Conservation (phyloP, 2,888 invertebrate species). For the Cyclophora punctaria region DNA sequence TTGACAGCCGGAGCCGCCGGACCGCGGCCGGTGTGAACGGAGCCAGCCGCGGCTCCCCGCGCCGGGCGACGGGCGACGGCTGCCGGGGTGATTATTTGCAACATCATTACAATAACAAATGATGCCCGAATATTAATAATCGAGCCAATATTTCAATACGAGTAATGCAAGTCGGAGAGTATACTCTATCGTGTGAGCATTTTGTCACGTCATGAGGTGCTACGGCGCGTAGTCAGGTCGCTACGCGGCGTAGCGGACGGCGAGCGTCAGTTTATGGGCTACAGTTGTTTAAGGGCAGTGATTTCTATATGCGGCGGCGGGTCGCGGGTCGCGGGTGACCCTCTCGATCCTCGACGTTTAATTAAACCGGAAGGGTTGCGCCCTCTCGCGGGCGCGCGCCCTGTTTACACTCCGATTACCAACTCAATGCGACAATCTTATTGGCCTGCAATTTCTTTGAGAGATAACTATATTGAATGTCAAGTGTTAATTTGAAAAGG, state of each 20-base stretch:
- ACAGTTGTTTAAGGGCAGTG: conserved; percentile 34
- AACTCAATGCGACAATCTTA: conserved; percentile 7
- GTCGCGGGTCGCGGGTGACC: conserved; percentile 13
- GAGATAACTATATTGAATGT: conserved; percentile 5
- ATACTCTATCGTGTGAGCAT: too few species aligned
- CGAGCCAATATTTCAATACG: too few species aligned
- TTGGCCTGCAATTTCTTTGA: conserved; percentile 7
- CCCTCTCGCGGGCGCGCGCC: conserved; percentile 1
- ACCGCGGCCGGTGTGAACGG: too few species aligned
- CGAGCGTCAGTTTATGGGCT: conserved; percentile 18
- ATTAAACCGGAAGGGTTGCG: conserved; percentile 34
- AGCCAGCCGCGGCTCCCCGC: too few species aligned
- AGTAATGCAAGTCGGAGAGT: too few species aligned
- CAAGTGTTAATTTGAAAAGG: neutral
- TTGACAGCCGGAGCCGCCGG: too few species aligned
- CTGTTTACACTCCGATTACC: conserved; percentile 5
- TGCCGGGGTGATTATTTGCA: too few species aligned
- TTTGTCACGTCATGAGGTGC: conserved; percentile 3
- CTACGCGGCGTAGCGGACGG: conserved; percentile 2
- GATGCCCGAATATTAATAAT: neutral
- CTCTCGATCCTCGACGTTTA: conserved; percentile 25
- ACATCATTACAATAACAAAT: conserved; percentile 3
- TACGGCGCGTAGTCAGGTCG: conserved; percentile 10
- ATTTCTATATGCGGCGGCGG: conserved; percentile 40
- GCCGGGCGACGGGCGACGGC: too few species aligned